phyloP scores from a whole-genome alignment of 2,888 invertebrate genomes.

The Euclidia mi region DNA sequence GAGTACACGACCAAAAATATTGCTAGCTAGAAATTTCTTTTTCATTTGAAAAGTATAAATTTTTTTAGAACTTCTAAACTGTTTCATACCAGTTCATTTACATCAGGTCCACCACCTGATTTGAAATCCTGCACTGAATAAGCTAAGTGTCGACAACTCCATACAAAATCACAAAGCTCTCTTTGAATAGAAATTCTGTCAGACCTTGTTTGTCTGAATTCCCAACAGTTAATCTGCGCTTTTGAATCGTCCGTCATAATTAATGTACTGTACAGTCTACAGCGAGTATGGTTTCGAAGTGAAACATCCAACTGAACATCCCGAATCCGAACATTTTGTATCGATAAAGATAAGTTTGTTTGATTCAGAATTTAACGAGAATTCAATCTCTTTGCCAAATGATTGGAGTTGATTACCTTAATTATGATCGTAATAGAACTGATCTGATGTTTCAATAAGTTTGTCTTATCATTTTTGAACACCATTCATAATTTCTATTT shows the following conservation, averaged over 20 bases:
- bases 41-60: too few species aligned
- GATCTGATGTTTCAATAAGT: background rate
- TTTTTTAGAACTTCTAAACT: too few species aligned
- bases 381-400: slow-evolving; percentile 21
- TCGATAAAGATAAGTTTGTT: slow-evolving; percentile 17
- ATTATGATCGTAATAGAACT: slow-evolving; percentile 2
- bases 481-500: background rate
- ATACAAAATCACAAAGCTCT: slow-evolving; percentile 20
- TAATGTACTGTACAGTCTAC: slow-evolving; percentile 10
- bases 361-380: slow-evolving; percentile 22
- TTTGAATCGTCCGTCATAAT: slow-evolving; percentile 22
- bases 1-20: too few species aligned
- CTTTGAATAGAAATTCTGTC: slow-evolving; percentile 14
- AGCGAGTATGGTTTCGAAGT: slow-evolving; percentile 3
- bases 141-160: background rate
- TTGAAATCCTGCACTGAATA: background rate
- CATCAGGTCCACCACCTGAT: too few species aligned
- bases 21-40: too few species aligned
- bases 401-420: slow-evolving; percentile 4
- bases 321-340: slow-evolving; percentile 8
- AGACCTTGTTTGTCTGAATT: slow-evolving; percentile 15
- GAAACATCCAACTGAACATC: slow-evolving; percentile 17
- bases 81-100: too few species aligned
- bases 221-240: slow-evolving; percentile 7
- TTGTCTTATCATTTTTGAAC: slow-evolving; percentile 2